These are phyloP conservation scores for Colinus virginianus DNA, from an alignment of 2,113 vertebrate species.

Conservation along the genomic window DNA sequence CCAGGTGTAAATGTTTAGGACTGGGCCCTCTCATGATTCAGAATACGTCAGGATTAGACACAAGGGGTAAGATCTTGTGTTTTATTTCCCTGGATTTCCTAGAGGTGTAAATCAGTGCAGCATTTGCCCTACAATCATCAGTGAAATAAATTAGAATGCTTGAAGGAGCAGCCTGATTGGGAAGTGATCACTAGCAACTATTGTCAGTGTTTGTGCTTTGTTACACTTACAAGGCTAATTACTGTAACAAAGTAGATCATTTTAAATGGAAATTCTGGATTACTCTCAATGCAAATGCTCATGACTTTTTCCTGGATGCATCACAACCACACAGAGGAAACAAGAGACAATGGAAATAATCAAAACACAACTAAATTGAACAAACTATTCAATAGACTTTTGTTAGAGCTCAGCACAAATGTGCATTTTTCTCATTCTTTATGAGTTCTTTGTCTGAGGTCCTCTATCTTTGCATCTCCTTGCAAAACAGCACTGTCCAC, in stretches of 20 bases:
- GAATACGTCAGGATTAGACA: background rate
- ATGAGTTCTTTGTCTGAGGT: slow-evolving; percentile 11
- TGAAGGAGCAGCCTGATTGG: slow-evolving; percentile 69
- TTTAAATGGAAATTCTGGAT: slow-evolving; percentile 70
- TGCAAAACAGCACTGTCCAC: background rate
- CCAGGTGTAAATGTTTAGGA: too few relatives aligned
- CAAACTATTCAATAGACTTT: slow-evolving; percentile 49
- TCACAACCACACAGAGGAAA: slow-evolving; percentile 23
- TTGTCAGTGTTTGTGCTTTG: slow-evolving; percentile 74
- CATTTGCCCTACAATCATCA: slow-evolving; percentile 64
- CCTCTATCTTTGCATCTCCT: background rate
- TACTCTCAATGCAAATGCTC: slow-evolving; percentile 43
- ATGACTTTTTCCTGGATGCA: slow-evolving; percentile 39
- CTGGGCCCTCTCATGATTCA: background rate
- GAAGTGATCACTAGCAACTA: slow-evolving; percentile 72
- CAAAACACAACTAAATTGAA: slow-evolving; percentile 48
- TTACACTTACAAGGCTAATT: slow-evolving; percentile 73
- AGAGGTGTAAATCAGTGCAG: slow-evolving; percentile 50
- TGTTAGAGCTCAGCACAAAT: slow-evolving; percentile 21
- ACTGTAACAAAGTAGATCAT: slow-evolving; percentile 73
- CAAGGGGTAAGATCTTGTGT: background rate
- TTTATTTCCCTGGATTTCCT: slow-evolving; percentile 28
- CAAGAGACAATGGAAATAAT: slow-evolving; percentile 48
- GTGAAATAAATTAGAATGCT: slow-evolving; percentile 73
- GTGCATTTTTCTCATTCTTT: slow-evolving; percentile 37